These are phyloP conservation scores for Halichoerus grypus DNA, from an alignment of 2,113 vertebrate species.

Conservation along the genomic window DNA sequence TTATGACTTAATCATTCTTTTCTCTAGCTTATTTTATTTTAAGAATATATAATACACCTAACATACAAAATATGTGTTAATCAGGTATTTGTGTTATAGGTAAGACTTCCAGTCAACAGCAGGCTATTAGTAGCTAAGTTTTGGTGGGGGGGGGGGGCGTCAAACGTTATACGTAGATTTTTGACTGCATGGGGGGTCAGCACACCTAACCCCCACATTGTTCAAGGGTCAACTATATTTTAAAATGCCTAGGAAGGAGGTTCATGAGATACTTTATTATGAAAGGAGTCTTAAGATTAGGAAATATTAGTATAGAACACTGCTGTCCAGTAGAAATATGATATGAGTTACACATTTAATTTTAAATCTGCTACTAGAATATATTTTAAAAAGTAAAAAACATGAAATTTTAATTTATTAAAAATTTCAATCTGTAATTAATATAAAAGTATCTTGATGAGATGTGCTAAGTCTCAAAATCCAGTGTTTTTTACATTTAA, in stretches of 20 bases:
- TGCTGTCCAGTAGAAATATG: neutral
- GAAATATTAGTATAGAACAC: neutral
- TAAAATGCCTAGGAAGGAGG: neutral
- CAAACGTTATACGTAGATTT: neutral
- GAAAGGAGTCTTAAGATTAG: neutral
- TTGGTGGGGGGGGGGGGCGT: neutral
- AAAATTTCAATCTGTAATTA: slow-evolving; percentile 46
- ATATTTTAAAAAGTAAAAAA: slow-evolving; percentile 44
- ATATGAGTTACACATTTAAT: neutral
- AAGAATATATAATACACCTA: neutral
- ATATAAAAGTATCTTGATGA: slow-evolving; percentile 8
- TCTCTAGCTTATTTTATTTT: neutral
- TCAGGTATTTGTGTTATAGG: neutral
- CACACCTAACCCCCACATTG: neutral
- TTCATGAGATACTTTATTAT: neutral
- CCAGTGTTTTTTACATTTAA: slow-evolving; percentile 41
- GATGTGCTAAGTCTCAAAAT: slow-evolving; percentile 33
- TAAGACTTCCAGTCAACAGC: neutral
- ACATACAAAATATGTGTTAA: neutral
- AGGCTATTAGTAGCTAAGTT: neutral
- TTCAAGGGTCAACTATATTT: neutral
- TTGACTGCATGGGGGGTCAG: neutral
- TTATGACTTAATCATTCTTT: neutral
- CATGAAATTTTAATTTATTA: neutral
- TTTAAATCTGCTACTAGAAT: slow-evolving; percentile 36